These are phyloP conservation scores for Drosophila nr. perissopoda DNA, from an alignment of 2,888 invertebrate species.

Conservation along the genomic window DNA sequence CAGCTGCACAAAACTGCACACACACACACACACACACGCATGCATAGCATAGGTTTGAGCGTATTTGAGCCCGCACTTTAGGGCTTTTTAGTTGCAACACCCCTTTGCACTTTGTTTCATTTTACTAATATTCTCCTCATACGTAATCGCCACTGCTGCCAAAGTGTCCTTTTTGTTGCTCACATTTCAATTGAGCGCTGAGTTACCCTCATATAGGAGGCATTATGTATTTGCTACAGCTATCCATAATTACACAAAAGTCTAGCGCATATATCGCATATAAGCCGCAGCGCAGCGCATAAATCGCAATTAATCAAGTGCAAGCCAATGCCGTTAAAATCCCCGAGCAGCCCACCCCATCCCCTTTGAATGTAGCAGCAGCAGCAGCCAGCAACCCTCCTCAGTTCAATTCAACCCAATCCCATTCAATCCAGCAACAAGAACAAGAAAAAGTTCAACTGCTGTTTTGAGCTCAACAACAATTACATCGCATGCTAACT, in stretches of 20 bases:
- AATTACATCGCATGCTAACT: slow-evolving; percentile 45
- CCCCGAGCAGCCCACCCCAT: slow-evolving; percentile 24
- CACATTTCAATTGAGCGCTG: slow-evolving; percentile 50
- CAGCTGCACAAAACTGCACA: slow-evolving; percentile 41
- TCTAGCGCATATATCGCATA: slow-evolving; percentile 65
- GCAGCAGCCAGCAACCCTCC: slow-evolving; percentile 42
- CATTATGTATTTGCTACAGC: slow-evolving; percentile 36
- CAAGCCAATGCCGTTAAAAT: slow-evolving; percentile 73
- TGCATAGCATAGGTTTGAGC: slow-evolving; percentile 58
- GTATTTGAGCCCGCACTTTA: too few relatives aligned
- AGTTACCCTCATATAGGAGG: slow-evolving; percentile 62
- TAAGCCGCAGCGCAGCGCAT: slow-evolving; percentile 71
- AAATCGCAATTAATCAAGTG: slow-evolving; percentile 80
- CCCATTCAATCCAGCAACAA: slow-evolving; percentile 26
- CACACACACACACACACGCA: background rate
- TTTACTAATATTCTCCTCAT: slow-evolving; percentile 35
- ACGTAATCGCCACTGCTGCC: slow-evolving; percentile 40
- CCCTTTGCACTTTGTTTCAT: slow-evolving; percentile 50
- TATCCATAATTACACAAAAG: slow-evolving; percentile 67
- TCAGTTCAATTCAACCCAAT: slow-evolving; percentile 32
- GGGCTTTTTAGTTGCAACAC: slow-evolving; percentile 35
- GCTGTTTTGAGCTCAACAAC: slow-evolving; percentile 58
- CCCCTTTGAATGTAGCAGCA: slow-evolving; percentile 13
- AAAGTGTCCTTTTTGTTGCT: slow-evolving; percentile 54
- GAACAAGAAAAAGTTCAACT: slow-evolving; percentile 55